These are phyloP conservation scores for Stenolophus ochropezus DNA, from an alignment of 2,888 invertebrate species.

Conservation along the genomic window DNA sequence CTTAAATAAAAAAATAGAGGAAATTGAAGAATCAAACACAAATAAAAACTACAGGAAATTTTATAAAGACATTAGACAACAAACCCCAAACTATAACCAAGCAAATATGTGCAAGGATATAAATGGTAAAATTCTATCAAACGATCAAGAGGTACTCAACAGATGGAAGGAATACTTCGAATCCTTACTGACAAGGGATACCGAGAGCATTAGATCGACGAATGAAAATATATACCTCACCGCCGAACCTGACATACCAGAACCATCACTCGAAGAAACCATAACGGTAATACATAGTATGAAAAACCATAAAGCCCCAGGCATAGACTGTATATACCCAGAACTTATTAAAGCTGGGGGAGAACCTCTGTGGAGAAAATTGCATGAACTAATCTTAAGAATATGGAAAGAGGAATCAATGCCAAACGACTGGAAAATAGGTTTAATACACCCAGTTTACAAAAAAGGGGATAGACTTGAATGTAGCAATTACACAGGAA, in stretches of 20 bases:
- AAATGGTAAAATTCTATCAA: background rate
- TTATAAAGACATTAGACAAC: constrained; percentile 1
- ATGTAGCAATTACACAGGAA: background rate
- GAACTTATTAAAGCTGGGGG: background rate
- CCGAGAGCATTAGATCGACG: background rate
- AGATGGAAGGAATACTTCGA: background rate
- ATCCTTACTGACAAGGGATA: background rate
- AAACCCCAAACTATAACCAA: no score
- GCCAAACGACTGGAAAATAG: background rate
- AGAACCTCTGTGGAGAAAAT: background rate
- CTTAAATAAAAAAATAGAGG: background rate
- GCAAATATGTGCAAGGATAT: background rate
- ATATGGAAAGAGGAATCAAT: background rate
- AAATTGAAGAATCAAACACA: background rate
- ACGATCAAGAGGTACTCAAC: background rate
- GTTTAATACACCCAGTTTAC: background rate
- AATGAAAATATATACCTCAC: background rate
- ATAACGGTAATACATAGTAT: background rate
- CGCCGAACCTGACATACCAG: background rate
- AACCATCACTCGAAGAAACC: background rate
- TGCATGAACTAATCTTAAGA: background rate
- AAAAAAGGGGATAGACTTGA: background rate
- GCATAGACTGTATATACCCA: background rate
- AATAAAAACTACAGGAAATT: constrained; percentile 13
- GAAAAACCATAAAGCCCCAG: background rate